These are phyloP conservation scores for Mormyrops boulengeri DNA, from an alignment of 2,797 vertebrate species.

Conservation along the genomic window DNA sequence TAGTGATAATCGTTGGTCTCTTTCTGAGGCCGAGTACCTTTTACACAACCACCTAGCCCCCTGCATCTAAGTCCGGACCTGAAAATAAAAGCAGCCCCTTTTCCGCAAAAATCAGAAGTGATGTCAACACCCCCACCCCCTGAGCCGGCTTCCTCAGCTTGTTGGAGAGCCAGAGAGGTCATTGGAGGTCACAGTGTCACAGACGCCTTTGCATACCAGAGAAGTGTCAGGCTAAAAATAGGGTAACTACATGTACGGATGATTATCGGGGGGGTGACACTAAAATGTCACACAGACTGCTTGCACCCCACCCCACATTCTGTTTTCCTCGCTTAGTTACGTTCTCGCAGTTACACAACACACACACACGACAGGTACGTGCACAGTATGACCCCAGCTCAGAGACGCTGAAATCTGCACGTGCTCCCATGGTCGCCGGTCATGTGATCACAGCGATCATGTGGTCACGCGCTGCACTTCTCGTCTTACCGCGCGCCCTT, in stretches of 20 bases:
- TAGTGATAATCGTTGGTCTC: not conserved
- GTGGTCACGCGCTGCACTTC: no score
- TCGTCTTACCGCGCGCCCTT: not conserved
- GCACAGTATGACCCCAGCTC: not conserved
- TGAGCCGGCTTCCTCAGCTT: not conserved
- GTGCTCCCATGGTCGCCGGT: not conserved
- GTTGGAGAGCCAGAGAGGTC: not conserved
- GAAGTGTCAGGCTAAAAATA: conserved; percentile 6
- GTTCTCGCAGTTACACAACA: not conserved
- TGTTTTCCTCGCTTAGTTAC: not conserved
- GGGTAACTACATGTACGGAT: not conserved
- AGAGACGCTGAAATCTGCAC: not conserved
- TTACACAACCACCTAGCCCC: not conserved
- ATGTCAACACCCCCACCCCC: not conserved
- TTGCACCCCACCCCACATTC: not conserved
- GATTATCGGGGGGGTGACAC: not conserved
- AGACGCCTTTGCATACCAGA: not conserved
- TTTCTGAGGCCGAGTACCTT: not conserved
- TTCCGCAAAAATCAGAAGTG: not conserved
- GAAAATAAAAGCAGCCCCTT: not conserved
- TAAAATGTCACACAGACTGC: not conserved
- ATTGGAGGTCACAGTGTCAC: not conserved
- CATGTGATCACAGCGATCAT: not conserved
- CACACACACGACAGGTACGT: not conserved
- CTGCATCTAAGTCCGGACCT: not conserved